Base-by-base conservation (phyloP, 2,888 invertebrate genomes). In the Hypena proboscidalis region DNA sequence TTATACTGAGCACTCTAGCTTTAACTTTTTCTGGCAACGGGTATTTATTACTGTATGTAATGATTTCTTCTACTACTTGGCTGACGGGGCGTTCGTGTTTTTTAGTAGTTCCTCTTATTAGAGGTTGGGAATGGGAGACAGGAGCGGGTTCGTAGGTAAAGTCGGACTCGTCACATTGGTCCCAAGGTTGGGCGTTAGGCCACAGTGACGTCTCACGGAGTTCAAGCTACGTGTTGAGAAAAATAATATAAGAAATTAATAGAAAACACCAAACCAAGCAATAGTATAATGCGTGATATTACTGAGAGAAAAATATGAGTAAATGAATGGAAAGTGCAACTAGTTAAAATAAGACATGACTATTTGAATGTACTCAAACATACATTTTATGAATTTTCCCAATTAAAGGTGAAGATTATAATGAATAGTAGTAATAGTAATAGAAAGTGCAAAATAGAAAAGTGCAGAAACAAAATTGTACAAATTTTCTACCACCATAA, bases 221-320 rank as follows among this genome's bases (percentile, higher is more conserved):
- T 83, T 89, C 90, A 83, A 90, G 87, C 89, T 90, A 83, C 49
- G 64, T 80, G 70, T 75, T 77, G 75, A 79, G 72, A 68, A 74
- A 74, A 58, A 55, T 64, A 54, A 17, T 21, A 59, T 64, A 48
- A 74, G 64, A 74, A 67, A 58, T 58, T 37, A 39, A 36, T 51
- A 52, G 57, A 39, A 70, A 66, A 44, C 57, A 48, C 17, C 26
- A 44, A 39, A 42, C 34, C 34, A 51, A 47, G 34, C 53, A 41
- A 39, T 22, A 36, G 19, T 6, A 43, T 1, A 19, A 39, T 27
- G 40, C 31, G 4, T 30, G 9, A 17, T 38, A 29, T n/a, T n/a
- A n/a, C n/a, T n/a, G n/a, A n/a, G n/a, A n/a, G n/a, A n/a, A n/a
- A n/a, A n/a, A n/a, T n/a, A n/a, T n/a, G n/a, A n/a, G n/a, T n/a